Base-by-base conservation (phyloP, 2,888 invertebrate species). In the Epirrhoe alternata region DNA sequence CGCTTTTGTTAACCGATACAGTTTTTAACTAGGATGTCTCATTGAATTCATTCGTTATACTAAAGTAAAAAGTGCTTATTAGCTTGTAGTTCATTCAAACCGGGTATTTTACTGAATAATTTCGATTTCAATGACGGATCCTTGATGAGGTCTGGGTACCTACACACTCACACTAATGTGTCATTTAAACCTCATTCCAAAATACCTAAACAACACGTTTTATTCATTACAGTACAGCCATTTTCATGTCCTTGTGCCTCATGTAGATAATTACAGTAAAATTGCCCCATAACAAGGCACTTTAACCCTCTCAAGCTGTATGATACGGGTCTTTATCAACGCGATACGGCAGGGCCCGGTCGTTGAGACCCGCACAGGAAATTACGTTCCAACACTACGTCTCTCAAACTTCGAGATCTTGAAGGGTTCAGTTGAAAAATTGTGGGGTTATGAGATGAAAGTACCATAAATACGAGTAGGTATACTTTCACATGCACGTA, bases 351-450 rank as follows among this genome's bases (percentile, higher is more conserved):
- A 79, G 74, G 78, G 78, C 35, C 38, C 59, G 82, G 82, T 84
- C 84, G 83, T 85, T 85, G 77, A 65, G 79, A 71, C 73, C 78
- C 70, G 66, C 71, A 72, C 70, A 81, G 86, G 87, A 87, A 84
- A 87, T 86, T 85, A 86, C 83, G 78, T 79, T 78, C 72, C 77
- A 60, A 60, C 74, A 68, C 74, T 73, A 70, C 72, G 67, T 66
- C 70, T 67, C 50, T 35, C 31, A 54, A 58, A 57, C 61, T 61
- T 57, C 8, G 17, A 54, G 54, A 53, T 61, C 38, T 56, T 51
- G 50, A 58, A 52, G 33, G 57, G 52, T 55, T 55, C 33, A 61
- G 54, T 70, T 74, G 76, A 82, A 83, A 83, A 82, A 81, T 79
- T 70, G 68, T 68, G 63, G 50, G 73, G 75, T 49, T 51, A 51